Base-by-base conservation (phyloP, 2,888 invertebrate species). In the Tenthredo amoena region DNA sequence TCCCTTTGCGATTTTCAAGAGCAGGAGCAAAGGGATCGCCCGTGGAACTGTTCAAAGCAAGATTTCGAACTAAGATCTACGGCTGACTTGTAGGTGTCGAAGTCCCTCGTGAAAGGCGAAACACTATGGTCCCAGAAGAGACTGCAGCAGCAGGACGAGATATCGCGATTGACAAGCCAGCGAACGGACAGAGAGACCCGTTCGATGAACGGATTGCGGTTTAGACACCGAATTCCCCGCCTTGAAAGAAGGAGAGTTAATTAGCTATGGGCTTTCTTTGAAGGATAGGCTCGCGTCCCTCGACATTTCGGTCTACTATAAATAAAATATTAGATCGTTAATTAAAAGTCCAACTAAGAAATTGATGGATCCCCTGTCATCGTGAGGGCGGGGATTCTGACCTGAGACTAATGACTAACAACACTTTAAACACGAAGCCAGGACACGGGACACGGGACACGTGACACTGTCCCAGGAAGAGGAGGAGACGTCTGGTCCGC, bases 351-450 rank as follows among this genome's bases (percentile, higher is more conserved):
- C 86, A 85, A 84, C 86, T 86, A 65, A 87, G 89, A 90, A 90
- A 90, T 91, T 91, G 90, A 91, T 90, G 90, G 87, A 85, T 85
- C 74, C 72, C 58, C 65, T 85, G 76, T 81, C 85, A 77, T 86
- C 86, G 26, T 26, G 84, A 26, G 77, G 71, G 83, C 68, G 83
- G 65, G 26, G 68, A 31, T 47, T 68, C 43, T 47, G 83, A 68
- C 68, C 68, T 83, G 83, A 34, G 71, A 65, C 83, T 83, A 83
- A 83, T 68, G 83, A 83, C 43, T 68, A 68, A 83, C 68, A 71
- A 83, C 83, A 68, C 83, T 83, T 71, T 83, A 68, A 83, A 68
- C 83, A 71, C 83, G 83, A 26, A 47, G 47, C 50, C 26, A n/a
- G 62, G 65, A 50, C 68, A 62, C n/a, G 58, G 62, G 65, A 50